Conservation (phyloP, 2,888 invertebrate genomes). For the Acrobasis consociella region DNA sequence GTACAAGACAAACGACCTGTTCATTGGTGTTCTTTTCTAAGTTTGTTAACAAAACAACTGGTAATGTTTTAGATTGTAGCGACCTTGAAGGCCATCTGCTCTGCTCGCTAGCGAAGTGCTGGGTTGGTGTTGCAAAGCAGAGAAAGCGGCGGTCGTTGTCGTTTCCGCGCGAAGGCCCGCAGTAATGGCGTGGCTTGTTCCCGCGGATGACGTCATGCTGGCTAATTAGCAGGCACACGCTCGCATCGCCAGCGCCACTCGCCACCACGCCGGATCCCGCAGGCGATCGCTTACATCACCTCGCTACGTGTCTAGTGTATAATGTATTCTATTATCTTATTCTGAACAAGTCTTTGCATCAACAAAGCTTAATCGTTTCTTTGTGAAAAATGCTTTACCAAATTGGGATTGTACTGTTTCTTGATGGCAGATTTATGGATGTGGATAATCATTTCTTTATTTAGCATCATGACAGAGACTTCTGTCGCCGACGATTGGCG, state of each 20-base stretch:
- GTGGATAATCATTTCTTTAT: constrained; percentile 13
- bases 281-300: constrained; percentile 79
- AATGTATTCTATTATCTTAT: constrained; percentile 52
- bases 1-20: neutral
- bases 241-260: constrained; percentile 57
- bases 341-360: neutral
- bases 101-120: constrained; percentile 37
- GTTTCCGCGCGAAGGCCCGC: constrained; percentile 77
- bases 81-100: constrained; percentile 53
- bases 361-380: constrained; percentile 9
- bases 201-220: constrained; percentile 70
- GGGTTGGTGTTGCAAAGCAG: constrained; percentile 53
- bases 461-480: constrained; percentile 9
- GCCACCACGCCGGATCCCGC: constrained; percentile 56
- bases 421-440: constrained; percentile 13
- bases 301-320: constrained; percentile 53
- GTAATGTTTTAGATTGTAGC: constrained; percentile 13
- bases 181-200: constrained; percentile 67
- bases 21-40: neutral
- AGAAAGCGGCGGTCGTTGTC: constrained; percentile 80
- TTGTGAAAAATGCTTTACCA: neutral
- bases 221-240: constrained; percentile 72
- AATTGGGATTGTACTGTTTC: constrained; percentile 4
- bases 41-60: no score
- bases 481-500: neutral